Evolutionary conservation across 2,888 invertebrate genomes (phyloP).

Genomic region (Quadriops clusia): DNA sequence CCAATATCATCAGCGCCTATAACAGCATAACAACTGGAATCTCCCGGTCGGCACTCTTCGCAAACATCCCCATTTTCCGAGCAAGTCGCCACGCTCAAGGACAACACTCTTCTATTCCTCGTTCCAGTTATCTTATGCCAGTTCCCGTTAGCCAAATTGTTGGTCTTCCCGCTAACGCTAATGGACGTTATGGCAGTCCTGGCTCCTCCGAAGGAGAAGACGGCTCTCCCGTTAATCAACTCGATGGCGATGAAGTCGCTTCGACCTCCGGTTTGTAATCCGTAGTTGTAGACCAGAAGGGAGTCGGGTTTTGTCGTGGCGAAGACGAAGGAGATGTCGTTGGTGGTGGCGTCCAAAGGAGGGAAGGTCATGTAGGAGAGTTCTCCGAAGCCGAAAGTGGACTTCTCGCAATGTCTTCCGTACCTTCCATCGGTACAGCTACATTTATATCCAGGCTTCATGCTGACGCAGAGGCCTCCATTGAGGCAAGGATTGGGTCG

Average conservation of each 20-base stretch:
- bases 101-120: constrained; percentile 78
- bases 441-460: constrained; percentile 79
- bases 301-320: constrained; percentile 81
- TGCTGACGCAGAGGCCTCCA: constrained; percentile 76
- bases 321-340: constrained; percentile 83
- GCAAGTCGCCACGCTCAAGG: constrained; percentile 69
- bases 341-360: constrained; percentile 74
- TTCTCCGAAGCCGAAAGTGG: constrained; percentile 80
- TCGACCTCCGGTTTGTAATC: constrained; percentile 73
- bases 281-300: constrained; percentile 84
- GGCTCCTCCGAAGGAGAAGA: constrained; percentile 83
- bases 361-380: constrained; percentile 84
- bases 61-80: constrained; percentile 79
- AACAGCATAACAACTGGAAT: constrained; percentile 60
- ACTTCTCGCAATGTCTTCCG: constrained; percentile 82
- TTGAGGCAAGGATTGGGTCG: constrained; percentile 86
- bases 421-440: constrained; percentile 81
- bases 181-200: constrained; percentile 79
- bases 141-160: constrained; percentile 67
- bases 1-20: constrained; percentile 71
- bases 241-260: constrained; percentile 91
- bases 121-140: constrained; percentile 91
- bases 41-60: constrained; percentile 75
- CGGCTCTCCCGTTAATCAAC: constrained; percentile 67
- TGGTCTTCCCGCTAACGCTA: constrained; percentile 49